Conservation (phyloP, 2,113 vertebrate species). For the Pontoporia blainvillei region DNA sequence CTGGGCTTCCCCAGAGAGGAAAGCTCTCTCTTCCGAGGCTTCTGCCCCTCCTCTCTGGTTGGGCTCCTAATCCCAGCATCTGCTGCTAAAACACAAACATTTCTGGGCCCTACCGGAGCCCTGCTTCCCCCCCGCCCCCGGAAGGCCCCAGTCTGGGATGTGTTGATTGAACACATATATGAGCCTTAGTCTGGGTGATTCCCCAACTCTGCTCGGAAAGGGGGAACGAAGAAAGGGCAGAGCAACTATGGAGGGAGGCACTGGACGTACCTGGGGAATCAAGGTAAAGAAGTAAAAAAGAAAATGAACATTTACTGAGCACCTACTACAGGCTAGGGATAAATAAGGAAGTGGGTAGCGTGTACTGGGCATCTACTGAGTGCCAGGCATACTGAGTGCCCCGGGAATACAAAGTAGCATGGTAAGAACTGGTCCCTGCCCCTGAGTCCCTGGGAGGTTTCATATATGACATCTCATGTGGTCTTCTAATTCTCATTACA, state of each 20-base stretch:
- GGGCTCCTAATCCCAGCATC: neutral
- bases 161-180: neutral
- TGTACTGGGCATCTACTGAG: neutral
- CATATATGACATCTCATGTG: neutral
- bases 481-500: neutral
- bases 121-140: neutral
- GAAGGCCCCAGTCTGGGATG: neutral
- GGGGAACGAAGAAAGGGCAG: neutral
- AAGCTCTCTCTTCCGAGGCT: neutral
- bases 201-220: neutral
- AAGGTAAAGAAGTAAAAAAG: neutral
- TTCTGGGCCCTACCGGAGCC: neutral
- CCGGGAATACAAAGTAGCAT: neutral
- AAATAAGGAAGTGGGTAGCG: neutral
- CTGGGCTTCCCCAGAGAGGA: conserved; percentile 52
- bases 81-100: neutral
- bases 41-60: neutral
- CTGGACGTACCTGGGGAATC: neutral
- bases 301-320: neutral
- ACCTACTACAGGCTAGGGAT: neutral
- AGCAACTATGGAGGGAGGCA: neutral
- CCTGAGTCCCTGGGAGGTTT: no score
- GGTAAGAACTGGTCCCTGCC: neutral
- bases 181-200: neutral
- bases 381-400: neutral